Percentiles rank a stretch among this genome's conserved stretches.
Conservation (phyloP, 1,140 invertebrate species). For the Geopemphigus sp. region DNA sequence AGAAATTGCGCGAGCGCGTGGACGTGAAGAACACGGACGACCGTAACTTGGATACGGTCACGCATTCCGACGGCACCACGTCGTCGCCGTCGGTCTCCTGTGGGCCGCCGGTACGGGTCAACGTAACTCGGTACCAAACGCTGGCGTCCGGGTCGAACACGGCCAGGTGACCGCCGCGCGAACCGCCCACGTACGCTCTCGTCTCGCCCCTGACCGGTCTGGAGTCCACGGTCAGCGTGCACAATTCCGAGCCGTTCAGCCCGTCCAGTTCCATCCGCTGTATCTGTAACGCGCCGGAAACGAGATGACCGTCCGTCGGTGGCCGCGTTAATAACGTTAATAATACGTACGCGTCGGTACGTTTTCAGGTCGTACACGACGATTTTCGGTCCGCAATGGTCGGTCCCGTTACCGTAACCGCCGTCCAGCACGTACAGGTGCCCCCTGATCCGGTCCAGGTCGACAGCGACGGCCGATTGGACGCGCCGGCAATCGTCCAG, state of each 20-base stretch:
- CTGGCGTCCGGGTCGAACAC: slow-evolving; percentile 3
- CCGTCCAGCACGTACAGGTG: slow-evolving; percentile 70
- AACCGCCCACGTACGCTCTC: background rate
- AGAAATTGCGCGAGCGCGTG: background rate
- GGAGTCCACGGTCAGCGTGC: slow-evolving; percentile 4
- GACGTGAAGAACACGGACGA: slow-evolving; percentile 16
- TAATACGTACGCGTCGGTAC: slow-evolving; percentile 57
- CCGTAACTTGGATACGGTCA: slow-evolving; percentile 7
- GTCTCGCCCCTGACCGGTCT: slow-evolving; percentile 16
- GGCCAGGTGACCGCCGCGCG: background rate
- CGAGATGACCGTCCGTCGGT: too few relatives aligned
- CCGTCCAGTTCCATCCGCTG: background rate
- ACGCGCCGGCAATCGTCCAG: slow-evolving; percentile 57
- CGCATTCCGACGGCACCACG: slow-evolving; percentile 4
- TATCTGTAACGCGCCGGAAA: background rate
- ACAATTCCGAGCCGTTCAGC: background rate
- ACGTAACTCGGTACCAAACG: background rate
- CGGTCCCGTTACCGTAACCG: slow-evolving; percentile 71
- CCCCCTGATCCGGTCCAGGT: slow-evolving; percentile 16
- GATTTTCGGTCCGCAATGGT: slow-evolving; percentile 73
- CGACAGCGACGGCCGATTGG: slow-evolving; percentile 39
- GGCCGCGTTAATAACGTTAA: too few relatives aligned
- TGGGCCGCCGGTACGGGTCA: background rate
- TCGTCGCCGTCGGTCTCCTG: background rate
- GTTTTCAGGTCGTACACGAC: slow-evolving; percentile 72